A percentile compares a stretch with the other conserved stretches of the same genome.
phyloP scores from a whole-genome alignment of 2,797 vertebrate species.

The Poecilia wingei region DNA sequence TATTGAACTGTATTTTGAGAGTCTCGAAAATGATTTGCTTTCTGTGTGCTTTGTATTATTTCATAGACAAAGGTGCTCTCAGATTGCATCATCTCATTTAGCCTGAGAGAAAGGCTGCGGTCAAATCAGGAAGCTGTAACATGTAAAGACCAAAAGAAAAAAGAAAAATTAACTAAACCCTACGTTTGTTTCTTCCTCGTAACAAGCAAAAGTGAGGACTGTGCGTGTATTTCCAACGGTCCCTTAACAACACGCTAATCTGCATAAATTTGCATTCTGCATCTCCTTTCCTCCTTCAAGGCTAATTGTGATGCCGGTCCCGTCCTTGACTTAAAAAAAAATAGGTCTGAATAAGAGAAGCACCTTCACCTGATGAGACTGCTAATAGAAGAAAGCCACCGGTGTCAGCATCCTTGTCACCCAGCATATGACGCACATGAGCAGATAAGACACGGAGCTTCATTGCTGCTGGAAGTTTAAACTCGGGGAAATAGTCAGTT shows the following conservation, averaged over 20 bases:
- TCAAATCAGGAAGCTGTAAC: constrained; percentile 62
- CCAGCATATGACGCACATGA: constrained; percentile 50
- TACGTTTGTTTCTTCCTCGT: constrained; percentile 44
- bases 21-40: neutral
- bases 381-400: constrained; percentile 62
- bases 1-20: constrained; percentile 20
- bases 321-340: constrained; percentile 74
- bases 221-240: constrained; percentile 58
- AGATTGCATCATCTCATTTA: constrained; percentile 38
- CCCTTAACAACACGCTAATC: constrained; percentile 73
- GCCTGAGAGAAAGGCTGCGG: constrained; percentile 27
- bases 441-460: constrained; percentile 48
- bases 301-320: constrained; percentile 73
- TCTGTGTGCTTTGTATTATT: constrained; percentile 16
- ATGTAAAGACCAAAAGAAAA: constrained; percentile 42
- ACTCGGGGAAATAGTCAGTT: constrained; percentile 54
- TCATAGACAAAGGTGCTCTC: constrained; percentile 5
- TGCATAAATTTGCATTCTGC: constrained; percentile 74
- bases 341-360: constrained; percentile 71
- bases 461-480: constrained; percentile 42
- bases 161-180: constrained; percentile 30
- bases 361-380: constrained; percentile 77
- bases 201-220: constrained; percentile 30
- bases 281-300: constrained; percentile 52
- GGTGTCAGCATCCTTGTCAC: constrained; percentile 66